Base-by-base conservation (phyloP, 30 jellyfish, hydroid and myxozoan species). In the Hydractinia symbiolongicarpus region DNA sequence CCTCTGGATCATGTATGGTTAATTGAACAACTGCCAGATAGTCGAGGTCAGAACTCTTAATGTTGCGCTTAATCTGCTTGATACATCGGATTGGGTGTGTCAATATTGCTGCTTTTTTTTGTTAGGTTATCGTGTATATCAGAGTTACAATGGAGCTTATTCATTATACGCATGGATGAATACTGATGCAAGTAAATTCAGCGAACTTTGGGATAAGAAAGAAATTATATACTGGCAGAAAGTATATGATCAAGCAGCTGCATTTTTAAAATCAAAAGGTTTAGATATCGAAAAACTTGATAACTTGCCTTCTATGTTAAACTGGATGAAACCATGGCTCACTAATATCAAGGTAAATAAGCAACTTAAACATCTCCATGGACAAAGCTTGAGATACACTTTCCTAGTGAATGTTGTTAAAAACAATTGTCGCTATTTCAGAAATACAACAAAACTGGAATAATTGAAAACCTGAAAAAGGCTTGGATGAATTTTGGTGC, bases 121-220 rank as follows among this genome's bases (percentile, higher is more conserved):
- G 44, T 30, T 50, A 76, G 94, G 94, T 15, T 85, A 85, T 67
- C 89, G 94, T 4, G 83, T 85, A 4, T 85, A 85, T 69, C 94
- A 85, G 74, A 85, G 88, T 52, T 69, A 62, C 72, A 72, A 78
- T 55, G 73, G 79, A 53, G 89, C 94, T 14, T 85, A 66, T 71
- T 85, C 94, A 0, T 64, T 85, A 6, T 77, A 85, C 20, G 94
- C 94, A 2, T 85, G 94, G 94, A 80, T 85, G 40, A 61, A 76
- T 14, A 85, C 64, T 9, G 84, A 79, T 21, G 53, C 66, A 78
- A 71, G 51, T 54, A 71, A 8, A 30, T 19, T 76, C 77, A 53
- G 55, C 16, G 8, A 72, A 57, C 72, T 77, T 5, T 64, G 83
- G 77, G 79, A 66, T 30, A 77, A 78, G 8, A 70, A 79, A 10